Base-by-base conservation (phyloP, 2,113 vertebrate species). In the Puffinus mauretanicus region DNA sequence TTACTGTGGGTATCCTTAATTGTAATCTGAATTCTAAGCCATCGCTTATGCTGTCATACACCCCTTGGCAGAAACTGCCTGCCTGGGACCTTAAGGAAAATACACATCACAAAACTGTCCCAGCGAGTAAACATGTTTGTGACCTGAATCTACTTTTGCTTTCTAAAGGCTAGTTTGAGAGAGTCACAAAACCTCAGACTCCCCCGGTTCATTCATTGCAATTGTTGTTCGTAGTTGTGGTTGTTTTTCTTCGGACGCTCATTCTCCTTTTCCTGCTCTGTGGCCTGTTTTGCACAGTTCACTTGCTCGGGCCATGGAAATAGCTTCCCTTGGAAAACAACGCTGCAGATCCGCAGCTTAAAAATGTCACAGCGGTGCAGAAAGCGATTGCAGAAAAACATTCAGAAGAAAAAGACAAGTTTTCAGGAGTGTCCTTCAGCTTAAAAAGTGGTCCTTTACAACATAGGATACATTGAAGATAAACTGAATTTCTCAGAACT, bases 41-140 rank as follows among this genome's bases (percentile, higher is more conserved):
- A 9, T 22, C 29, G 36, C 25, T 94, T 64, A 52, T 9, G 22
- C 40, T 93, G 54, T 72, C 66, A 79, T 38, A 60, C 3, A 49
- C 11, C 25, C 34, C 22, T 65, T 57, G 75, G 57, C 62, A 85
- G 73, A 82, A 78, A 78, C 36, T 60, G 52, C 24, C 81, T 47
- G 52, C 47, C 42, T 79, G n/a, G 42, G 21, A 72, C 93, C 82
- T 80, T 58, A 72, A 85, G 90, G 67, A 96, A 96, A 95, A 95
- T 34, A 73, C 40, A 38, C 71, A 65, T 85, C 87, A 86, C 58
- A 65, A 91, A 90, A 90, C 34, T 21, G 67, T 62, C 70, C 44
- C 62, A 82, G 38, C 0, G 3, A 93, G 87, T 96, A 97, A 97
- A 97, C 93, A 97, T 94, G 94, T 97, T 96, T 94, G 90, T 90